These are phyloP conservation scores for Mellivora capensis DNA, from an alignment of 2,113 vertebrate genomes.

Conservation along the genomic window DNA sequence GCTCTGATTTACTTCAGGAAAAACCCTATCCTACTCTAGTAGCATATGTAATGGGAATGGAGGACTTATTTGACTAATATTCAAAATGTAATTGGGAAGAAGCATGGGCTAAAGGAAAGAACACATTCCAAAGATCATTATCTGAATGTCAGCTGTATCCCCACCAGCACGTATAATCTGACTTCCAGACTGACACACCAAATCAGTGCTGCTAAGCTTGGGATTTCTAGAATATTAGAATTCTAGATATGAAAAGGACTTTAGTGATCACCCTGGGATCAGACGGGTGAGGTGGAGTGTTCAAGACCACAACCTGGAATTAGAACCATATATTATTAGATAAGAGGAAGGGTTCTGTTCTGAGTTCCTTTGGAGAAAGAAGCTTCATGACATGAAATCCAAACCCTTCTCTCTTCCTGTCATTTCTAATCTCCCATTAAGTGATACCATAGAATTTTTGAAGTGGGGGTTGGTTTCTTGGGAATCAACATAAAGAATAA, in stretches of 20 bases:
- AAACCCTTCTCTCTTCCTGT: not conserved
- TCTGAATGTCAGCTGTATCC: not conserved
- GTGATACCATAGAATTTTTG: not conserved
- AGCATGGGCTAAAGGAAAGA: not conserved
- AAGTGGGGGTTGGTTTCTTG: not conserved
- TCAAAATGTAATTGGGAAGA: not conserved
- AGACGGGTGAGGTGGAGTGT: not conserved
- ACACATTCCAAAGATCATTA: not conserved
- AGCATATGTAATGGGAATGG: not conserved
- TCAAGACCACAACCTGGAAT: not conserved
- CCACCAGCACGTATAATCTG: not conserved
- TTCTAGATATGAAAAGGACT: not conserved
- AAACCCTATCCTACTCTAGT: not conserved
- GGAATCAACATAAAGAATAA: not conserved
- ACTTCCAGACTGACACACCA: not conserved
- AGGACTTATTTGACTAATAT: not conserved
- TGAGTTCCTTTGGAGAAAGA: slow-evolving; percentile 9
- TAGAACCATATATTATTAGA: not conserved
- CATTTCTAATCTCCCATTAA: not conserved
- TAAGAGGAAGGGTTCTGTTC: not conserved
- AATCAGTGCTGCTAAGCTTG: not conserved
- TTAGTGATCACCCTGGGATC: not conserved
- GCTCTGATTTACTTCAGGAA: not conserved
- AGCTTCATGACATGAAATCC: not conserved
- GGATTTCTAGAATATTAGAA: not conserved